These are phyloP conservation scores for Hycleus cichorii DNA, from an alignment of 1,140 invertebrate species.

Conservation along the genomic window DNA sequence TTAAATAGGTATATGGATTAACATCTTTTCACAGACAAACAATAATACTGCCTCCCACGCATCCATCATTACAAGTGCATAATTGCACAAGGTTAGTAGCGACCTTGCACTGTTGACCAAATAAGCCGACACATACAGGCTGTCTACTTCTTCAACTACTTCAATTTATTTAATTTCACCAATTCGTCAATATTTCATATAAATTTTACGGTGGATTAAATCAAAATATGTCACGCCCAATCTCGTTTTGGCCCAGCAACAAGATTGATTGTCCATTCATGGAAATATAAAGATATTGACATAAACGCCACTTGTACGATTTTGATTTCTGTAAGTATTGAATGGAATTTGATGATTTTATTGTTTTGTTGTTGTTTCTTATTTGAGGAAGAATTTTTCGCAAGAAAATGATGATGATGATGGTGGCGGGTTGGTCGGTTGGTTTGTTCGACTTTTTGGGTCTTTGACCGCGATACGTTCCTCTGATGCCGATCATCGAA, in stretches of 20 bases:
- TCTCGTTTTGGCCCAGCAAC: too few species aligned
- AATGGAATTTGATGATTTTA: too few species aligned
- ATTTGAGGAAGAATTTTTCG: slow-evolving; percentile 8
- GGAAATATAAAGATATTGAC: too few species aligned
- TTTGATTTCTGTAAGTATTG: too few species aligned
- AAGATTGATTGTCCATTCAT: too few species aligned
- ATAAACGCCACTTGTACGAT: too few species aligned
- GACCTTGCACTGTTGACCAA: slow-evolving; percentile 13
- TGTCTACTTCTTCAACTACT: too few species aligned
- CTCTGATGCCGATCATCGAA: slow-evolving; percentile 6
- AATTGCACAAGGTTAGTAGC: slow-evolving; percentile 14
- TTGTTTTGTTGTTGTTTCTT: neutral
- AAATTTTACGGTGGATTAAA: too few species aligned
- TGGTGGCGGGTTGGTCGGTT: neutral
- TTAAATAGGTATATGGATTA: too few species aligned
- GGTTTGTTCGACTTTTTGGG: slow-evolving; percentile 9
- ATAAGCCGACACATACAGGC: neutral
- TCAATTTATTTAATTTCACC: too few species aligned
- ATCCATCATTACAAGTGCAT: slow-evolving; percentile 12
- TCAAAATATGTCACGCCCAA: too few species aligned
- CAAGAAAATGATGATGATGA: neutral
- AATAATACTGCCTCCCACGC: slow-evolving; percentile 9
- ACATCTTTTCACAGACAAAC: slow-evolving; percentile 4
- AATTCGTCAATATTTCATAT: too few species aligned
- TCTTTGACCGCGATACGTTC: slow-evolving; percentile 10